Percentiles rank a stretch among this genome's conserved stretches.
These are phyloP conservation scores for Axea sp. DNA, from an alignment of 2,888 invertebrate species.

Conservation along the genomic window DNA sequence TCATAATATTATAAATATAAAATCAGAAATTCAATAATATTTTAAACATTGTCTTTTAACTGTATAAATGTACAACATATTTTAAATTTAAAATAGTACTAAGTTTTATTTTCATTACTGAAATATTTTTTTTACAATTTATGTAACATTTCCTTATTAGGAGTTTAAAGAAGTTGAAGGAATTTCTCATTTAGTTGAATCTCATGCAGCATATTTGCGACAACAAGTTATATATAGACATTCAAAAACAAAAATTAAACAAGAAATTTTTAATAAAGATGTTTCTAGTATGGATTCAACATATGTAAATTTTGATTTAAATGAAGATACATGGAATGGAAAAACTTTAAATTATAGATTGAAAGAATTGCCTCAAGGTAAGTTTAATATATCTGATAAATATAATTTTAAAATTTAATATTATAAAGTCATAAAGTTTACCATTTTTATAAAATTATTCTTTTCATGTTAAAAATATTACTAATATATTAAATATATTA, in stretches of 20 bases:
- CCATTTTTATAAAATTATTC: too few relatives aligned
- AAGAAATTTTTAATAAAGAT: conserved; percentile 28
- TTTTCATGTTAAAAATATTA: too few relatives aligned
- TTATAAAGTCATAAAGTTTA: too few relatives aligned
- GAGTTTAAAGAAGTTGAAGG: conserved; percentile 69
- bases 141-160: conserved; percentile 44
- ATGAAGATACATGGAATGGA: conserved; percentile 51
- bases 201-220: conserved; percentile 73
- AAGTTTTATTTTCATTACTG: too few relatives aligned
- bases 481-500: too few relatives aligned
- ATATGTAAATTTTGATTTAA: conserved; percentile 64
- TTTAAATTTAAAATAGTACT: too few relatives aligned
- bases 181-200: conserved; percentile 71
- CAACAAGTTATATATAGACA: conserved; percentile 72
- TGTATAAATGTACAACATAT: too few relatives aligned
- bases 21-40: too few relatives aligned
- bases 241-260: conserved; percentile 67
- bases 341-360: conserved; percentile 66
- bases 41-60: too few relatives aligned
- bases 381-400: too few relatives aligned
- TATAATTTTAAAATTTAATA: too few relatives aligned
- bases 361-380: conserved; percentile 72
- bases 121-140: not conserved
- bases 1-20: too few relatives aligned
- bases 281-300: conserved; percentile 66